These are phyloP conservation scores for Amazonetta brasiliensis DNA, from an alignment of 2,797 vertebrate genomes.

Conservation along the genomic window DNA sequence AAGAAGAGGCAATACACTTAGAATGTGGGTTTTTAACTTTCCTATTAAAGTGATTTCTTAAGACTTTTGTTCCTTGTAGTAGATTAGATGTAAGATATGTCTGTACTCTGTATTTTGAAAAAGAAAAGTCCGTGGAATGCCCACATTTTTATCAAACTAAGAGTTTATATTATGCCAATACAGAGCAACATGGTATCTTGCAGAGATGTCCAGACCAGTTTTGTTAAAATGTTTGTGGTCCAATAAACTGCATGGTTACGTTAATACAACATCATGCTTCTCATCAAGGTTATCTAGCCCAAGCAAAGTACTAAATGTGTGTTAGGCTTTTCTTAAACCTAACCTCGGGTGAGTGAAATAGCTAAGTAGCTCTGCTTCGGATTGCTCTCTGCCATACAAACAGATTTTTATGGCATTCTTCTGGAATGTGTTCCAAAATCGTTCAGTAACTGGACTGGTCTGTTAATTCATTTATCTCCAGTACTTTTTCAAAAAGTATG, in stretches of 20 bases:
- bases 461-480: not conserved
- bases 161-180: not conserved
- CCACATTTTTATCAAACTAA: not conserved
- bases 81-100: not conserved
- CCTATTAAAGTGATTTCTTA: not conserved
- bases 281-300: not conserved
- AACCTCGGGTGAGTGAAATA: no score
- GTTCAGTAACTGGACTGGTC: not conserved
- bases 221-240: not conserved
- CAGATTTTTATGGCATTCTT: not conserved
- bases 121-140: not conserved
- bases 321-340: rapidly evolving
- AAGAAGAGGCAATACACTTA: not conserved
- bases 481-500: not conserved
- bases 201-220: not conserved
- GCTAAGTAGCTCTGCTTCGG: not conserved
- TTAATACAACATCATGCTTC: not conserved
- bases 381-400: rapidly evolving
- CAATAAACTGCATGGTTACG: not conserved
- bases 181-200: not conserved
- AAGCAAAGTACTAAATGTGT: not conserved
- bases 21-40: not conserved
- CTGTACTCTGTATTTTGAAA: not conserved
- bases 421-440: not conserved
- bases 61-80: not conserved